These are phyloP conservation scores for Atherix ibis DNA, from an alignment of 2,888 invertebrate species.

Conservation along the genomic window DNA sequence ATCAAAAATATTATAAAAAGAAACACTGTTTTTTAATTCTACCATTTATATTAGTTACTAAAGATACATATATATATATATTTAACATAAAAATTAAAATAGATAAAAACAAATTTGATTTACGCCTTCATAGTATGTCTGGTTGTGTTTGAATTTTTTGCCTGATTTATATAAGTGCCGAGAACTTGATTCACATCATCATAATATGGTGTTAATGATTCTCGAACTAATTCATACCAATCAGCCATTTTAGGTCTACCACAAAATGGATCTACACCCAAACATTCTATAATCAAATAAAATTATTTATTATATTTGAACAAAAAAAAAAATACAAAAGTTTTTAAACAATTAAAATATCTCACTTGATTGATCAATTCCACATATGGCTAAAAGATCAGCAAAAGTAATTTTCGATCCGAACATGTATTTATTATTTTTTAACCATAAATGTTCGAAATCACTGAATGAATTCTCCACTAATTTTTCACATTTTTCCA, in stretches of 20 bases:
- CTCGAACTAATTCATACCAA: slow-evolving; percentile 48
- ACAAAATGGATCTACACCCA: slow-evolving; percentile 45
- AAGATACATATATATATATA: too few relatives aligned
- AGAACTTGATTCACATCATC: too few relatives aligned
- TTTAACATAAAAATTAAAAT: too few relatives aligned
- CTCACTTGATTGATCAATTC: slow-evolving; percentile 63
- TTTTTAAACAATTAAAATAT: not conserved
- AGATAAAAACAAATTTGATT: too few relatives aligned
- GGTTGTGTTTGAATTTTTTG: too few relatives aligned
- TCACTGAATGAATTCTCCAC: slow-evolving; percentile 41
- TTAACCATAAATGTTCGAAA: slow-evolving; percentile 39
- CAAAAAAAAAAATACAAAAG: slow-evolving; percentile 5
- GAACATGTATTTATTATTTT: slow-evolving; percentile 35
- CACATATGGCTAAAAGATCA: slow-evolving; percentile 58
- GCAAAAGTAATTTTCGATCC: slow-evolving; percentile 51
- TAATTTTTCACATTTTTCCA: not conserved
- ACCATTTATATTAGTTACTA: too few relatives aligned
- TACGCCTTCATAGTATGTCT: too few relatives aligned
- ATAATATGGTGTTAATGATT: slow-evolving; percentile 45
- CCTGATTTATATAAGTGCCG: too few relatives aligned
- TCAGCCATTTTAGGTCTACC: slow-evolving; percentile 41
- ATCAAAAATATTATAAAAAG: too few relatives aligned
- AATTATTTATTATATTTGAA: too few relatives aligned
- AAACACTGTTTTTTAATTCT: too few relatives aligned
- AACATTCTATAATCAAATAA: slow-evolving; percentile 38